These are phyloP conservation scores for Pygoscelis antarcticus DNA, from an alignment of 2,113 vertebrate species.

Conservation along the genomic window DNA sequence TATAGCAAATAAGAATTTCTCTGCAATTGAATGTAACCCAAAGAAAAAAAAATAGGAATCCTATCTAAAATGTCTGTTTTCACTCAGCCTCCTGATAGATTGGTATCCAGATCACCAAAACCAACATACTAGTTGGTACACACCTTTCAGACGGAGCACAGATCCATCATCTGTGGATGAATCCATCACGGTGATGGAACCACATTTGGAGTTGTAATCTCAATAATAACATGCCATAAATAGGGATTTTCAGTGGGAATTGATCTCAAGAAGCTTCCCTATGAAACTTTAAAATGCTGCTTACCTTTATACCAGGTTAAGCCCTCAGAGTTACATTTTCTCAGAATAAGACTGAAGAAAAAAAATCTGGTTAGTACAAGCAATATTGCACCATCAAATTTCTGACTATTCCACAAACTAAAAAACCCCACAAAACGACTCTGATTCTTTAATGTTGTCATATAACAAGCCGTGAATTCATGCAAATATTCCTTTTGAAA, in stretches of 20 bases:
- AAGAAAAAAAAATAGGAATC: background rate
- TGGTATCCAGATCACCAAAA: background rate
- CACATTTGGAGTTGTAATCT: background rate
- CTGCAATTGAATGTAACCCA: background rate
- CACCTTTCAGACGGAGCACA: background rate
- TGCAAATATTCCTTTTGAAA: background rate
- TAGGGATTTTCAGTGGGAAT: background rate
- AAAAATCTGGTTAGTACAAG: background rate
- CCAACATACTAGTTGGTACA: background rate
- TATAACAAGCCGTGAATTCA: background rate
- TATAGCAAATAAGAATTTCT: background rate
- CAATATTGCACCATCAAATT: background rate
- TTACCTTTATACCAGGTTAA: background rate
- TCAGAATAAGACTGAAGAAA: background rate
- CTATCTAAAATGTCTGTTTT: background rate
- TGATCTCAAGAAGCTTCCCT: background rate
- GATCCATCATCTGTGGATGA: background rate
- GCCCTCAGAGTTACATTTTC: background rate
- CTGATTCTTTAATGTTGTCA: background rate
- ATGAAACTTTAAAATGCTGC: background rate
- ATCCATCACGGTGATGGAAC: background rate
- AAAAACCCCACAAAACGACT: background rate
- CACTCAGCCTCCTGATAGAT: background rate
- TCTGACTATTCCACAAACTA: background rate
- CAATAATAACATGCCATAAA: background rate